These are phyloP conservation scores for Cossypha heuglini DNA, from an alignment of 2,797 vertebrate genomes.

Conservation along the genomic window DNA sequence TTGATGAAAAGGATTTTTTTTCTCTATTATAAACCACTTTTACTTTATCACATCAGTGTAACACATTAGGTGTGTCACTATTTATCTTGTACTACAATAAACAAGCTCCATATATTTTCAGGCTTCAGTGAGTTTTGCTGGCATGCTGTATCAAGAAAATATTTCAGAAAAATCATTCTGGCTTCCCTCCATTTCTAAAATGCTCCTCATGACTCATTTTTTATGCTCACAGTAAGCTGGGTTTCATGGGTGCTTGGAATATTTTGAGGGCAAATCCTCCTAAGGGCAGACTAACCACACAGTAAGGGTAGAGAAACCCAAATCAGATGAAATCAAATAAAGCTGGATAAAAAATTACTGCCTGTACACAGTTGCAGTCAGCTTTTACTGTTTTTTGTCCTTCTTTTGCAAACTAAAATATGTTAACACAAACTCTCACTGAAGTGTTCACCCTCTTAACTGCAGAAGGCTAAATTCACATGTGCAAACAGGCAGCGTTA, in stretches of 20 bases:
- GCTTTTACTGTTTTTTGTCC: not conserved
- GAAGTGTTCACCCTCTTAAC: not conserved
- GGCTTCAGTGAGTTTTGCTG: not conserved
- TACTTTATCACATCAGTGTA: not conserved
- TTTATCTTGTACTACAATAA: not conserved
- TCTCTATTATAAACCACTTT: not conserved
- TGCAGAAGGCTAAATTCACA: not conserved
- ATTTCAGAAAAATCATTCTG: not conserved
- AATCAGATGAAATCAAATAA: not conserved
- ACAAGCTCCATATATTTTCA: conserved; percentile 8
- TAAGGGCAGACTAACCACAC: not conserved
- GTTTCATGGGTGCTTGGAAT: not conserved
- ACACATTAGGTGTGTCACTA: not conserved
- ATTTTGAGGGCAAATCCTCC: not conserved
- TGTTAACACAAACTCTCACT: not conserved
- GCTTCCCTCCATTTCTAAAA: not conserved
- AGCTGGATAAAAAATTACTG: not conserved
- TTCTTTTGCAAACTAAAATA: not conserved
- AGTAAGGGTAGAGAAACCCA: not conserved
- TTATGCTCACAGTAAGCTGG: not conserved
- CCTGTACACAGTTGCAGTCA: not conserved
- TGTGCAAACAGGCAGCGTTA: accelerated
- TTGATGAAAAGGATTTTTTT: not conserved
- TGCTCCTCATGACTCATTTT: not conserved
- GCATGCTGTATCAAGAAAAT: not conserved